Evolutionary conservation across 2,113 vertebrate species (phyloP).

Genomic region (Perca schrenkii): DNA sequence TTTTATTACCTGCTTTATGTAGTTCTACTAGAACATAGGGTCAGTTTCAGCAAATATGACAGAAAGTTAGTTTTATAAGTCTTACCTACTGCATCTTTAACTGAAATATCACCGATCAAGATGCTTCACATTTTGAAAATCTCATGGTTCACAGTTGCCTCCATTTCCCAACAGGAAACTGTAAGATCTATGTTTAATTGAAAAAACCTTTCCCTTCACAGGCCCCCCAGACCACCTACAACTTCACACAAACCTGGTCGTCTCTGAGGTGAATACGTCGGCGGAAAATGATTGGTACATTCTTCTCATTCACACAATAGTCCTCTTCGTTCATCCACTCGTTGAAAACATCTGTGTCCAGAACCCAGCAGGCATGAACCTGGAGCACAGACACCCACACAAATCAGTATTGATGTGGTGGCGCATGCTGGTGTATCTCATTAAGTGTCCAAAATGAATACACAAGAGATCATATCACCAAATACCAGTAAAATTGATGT

Average conservation of each 20-base stretch:
- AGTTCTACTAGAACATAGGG: too few species aligned
- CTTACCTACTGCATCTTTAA: too few species aligned
- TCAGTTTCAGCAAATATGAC: too few species aligned
- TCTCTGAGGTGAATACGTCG: slow-evolving; percentile 90
- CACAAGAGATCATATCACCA: background rate
- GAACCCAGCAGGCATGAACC: slow-evolving; percentile 94
- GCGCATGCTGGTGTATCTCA: background rate
- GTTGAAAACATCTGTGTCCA: slow-evolving; percentile 94
- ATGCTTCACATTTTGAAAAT: background rate
- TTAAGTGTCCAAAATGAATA: background rate
- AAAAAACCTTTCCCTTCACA: background rate
- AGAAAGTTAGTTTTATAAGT: too few species aligned
- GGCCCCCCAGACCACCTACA: background rate
- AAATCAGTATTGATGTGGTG: background rate
- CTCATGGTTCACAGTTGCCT: background rate
- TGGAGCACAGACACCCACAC: slow-evolving; percentile 53
- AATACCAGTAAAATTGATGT: background rate
- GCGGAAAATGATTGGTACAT: slow-evolving; percentile 87
- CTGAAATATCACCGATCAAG: background rate
- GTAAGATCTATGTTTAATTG: background rate
- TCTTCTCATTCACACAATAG: slow-evolving; percentile 93
- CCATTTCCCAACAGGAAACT: background rate
- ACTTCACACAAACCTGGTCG: slow-evolving; percentile 86
- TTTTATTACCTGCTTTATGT: too few species aligned
- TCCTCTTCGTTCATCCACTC: slow-evolving; percentile 99